Evolutionary conservation across 2,113 vertebrate genomes (phyloP), one percentile per base, ranked within the genome.

Genomic region (Chaetorhynchus papuensis): DNA sequence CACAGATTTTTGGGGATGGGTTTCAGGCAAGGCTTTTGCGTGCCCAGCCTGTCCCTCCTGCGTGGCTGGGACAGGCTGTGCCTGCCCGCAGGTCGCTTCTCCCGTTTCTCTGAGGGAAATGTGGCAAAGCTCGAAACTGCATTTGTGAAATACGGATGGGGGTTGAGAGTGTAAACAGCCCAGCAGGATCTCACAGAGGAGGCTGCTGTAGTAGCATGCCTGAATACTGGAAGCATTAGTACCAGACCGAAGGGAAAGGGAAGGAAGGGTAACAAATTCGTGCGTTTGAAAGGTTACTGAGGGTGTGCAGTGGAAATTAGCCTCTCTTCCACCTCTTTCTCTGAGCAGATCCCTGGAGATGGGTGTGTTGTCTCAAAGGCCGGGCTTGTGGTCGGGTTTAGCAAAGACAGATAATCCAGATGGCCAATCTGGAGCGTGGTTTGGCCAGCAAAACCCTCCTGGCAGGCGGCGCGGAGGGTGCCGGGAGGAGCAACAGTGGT

Each of bases 381-480:
- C 1, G 1, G 50, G 76, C 30, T 63, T 13, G 66, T 1, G 9
- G 50, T 35, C 4, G 2, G 80, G 42, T 52, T 96, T 83, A 89
- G 85, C 88, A 35, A 10, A 49, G 31, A 15, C 88, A 64, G 90
- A 94, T 92, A 52, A 93, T 83, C 68, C 96, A 93, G 88, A 41
- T 78, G 96, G 94, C 94, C 37, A 81, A 45, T 87, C 79, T 78
- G 93, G 84, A 93, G 91, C 39, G 2, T 4, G 91, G 31, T 60
- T 75, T 88, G 96, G 96, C 93, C 45, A 92, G 79, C 92, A 64
- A 26, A 78, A 42, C 44, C 76, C 94, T 78, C 3, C 91, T 85
- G 94, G 91, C 89, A 47, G 68, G 80, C n/a, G 0, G 11, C 2
- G 8, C 24, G 39, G 84, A 57, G 87, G 87, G 83, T n/a, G 91